Percentiles rank a stretch among this genome's conserved stretches.
phyloP scores from a whole-genome alignment of 2,888 invertebrate genomes.

The Drosophila macrospina region DNA sequence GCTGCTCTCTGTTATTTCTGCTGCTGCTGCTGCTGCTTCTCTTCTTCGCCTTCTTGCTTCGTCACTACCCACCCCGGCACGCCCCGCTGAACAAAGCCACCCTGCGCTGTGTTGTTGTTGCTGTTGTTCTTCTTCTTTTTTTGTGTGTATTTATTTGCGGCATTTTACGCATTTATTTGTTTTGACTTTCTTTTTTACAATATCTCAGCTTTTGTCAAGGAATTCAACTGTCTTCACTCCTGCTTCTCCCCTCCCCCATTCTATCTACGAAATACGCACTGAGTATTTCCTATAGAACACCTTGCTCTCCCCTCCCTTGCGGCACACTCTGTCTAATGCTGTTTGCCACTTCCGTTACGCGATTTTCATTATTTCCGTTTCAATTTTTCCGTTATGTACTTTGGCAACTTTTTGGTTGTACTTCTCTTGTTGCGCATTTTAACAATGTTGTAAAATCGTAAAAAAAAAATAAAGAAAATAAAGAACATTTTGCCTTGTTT shows the following conservation, averaged over 20 bases:
- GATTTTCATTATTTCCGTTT: slow-evolving; percentile 83
- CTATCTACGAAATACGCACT: too few relatives aligned
- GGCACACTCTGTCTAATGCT: slow-evolving; percentile 59
- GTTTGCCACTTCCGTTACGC: slow-evolving; percentile 80
- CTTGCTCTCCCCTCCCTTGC: background rate
- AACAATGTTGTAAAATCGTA: slow-evolving; percentile 81
- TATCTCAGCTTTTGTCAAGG: slow-evolving; percentile 33
- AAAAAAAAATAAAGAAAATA: slow-evolving; percentile 48
- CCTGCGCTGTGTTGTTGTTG: background rate
- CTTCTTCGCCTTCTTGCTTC: background rate
- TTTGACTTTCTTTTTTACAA: slow-evolving; percentile 74
- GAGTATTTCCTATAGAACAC: slow-evolving; percentile 54
- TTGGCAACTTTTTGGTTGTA: slow-evolving; percentile 54
- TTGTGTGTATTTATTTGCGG: slow-evolving; percentile 79
- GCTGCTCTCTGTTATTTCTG: slow-evolving; percentile 39
- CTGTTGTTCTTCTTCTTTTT: background rate
- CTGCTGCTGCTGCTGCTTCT: slow-evolving; percentile 3
- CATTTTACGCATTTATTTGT: slow-evolving; percentile 82
- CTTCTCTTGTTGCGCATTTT: slow-evolving; percentile 63
- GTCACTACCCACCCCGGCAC: slow-evolving; percentile 22
- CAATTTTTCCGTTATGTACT: slow-evolving; percentile 79
- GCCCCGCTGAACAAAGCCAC: slow-evolving; percentile 17
- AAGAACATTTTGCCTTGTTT: slow-evolving; percentile 22
- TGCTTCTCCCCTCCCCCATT: background rate
- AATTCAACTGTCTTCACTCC: background rate